phyloP scores from a whole-genome alignment of 2,797 vertebrate species.

The Xenops minutus region DNA sequence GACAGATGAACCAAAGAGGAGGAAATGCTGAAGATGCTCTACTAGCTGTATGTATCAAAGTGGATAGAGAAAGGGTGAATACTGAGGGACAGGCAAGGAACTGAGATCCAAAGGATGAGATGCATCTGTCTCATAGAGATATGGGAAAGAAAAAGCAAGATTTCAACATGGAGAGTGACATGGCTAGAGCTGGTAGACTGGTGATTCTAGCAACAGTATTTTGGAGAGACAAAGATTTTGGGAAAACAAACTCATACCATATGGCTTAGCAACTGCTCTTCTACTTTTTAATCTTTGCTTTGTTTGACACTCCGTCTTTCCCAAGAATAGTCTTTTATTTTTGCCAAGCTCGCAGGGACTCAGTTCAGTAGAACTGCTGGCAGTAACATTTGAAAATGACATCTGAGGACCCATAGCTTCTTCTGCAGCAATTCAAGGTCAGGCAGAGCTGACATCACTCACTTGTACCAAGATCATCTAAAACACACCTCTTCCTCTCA shows the following conservation, averaged over 20 bases:
- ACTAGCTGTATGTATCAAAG: background rate
- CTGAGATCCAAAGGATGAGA: background rate
- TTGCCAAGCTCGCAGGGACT: background rate
- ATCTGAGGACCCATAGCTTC: background rate
- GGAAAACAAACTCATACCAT: background rate
- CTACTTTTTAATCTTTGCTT: background rate
- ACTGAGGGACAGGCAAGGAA: background rate
- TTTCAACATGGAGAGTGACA: background rate
- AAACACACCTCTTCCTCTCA: background rate
- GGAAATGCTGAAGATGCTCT: background rate
- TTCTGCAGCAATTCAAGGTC: background rate
- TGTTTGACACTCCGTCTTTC: background rate
- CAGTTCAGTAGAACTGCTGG: background rate
- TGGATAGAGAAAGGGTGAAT: background rate
- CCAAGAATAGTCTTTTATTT: background rate
- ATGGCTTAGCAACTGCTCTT: background rate
- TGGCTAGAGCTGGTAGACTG: background rate
- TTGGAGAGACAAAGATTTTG: background rate
- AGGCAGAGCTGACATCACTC: background rate
- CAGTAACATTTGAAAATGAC: background rate
- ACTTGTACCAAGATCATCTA: background rate
- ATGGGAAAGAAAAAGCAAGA: background rate
- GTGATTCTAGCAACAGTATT: background rate
- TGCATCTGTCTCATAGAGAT: background rate
- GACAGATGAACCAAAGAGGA: background rate